phyloP scores from a whole-genome alignment of 2,797 vertebrate species.

The Gila robusta region DNA sequence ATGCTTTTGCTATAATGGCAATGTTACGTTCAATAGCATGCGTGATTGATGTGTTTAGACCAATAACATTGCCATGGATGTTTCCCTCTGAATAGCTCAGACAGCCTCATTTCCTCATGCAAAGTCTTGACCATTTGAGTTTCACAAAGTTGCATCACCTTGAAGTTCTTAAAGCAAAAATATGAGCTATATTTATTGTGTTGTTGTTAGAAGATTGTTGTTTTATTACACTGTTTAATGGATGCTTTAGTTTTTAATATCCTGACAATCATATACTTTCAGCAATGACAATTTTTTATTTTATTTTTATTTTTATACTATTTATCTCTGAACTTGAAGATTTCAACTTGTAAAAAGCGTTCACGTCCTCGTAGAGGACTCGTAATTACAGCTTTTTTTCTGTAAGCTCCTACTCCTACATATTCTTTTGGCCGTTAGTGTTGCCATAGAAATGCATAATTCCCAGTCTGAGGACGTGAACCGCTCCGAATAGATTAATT shows the following conservation, averaged over 20 bases:
- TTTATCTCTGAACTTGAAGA: too few species aligned
- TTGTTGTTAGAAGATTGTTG: neutral
- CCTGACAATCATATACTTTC: too few species aligned
- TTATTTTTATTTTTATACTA: neutral
- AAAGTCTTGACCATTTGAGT: conserved; percentile 29
- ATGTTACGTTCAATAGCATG: conserved; percentile 37
- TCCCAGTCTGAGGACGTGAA: too few species aligned
- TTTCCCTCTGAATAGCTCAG: conserved; percentile 48
- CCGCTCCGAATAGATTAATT: too few species aligned
- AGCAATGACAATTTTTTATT: neutral
- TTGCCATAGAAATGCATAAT: too few species aligned
- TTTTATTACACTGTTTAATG: neutral
- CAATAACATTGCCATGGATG: conserved; percentile 47
- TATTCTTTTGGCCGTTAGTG: too few species aligned
- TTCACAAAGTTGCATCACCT: conserved; percentile 28
- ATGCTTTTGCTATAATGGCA: conserved; percentile 52
- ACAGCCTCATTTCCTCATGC: conserved; percentile 54
- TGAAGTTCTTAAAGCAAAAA: conserved; percentile 34
- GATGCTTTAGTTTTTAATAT: neutral
- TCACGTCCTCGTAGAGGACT: too few species aligned
- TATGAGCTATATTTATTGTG: neutral
- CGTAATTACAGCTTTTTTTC: too few species aligned
- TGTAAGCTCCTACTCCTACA: too few species aligned
- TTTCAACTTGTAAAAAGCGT: too few species aligned
- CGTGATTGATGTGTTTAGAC: conserved; percentile 59